These are phyloP conservation scores for Hyperopisus bebe DNA, from an alignment of 2,113 vertebrate genomes.

Conservation along the genomic window DNA sequence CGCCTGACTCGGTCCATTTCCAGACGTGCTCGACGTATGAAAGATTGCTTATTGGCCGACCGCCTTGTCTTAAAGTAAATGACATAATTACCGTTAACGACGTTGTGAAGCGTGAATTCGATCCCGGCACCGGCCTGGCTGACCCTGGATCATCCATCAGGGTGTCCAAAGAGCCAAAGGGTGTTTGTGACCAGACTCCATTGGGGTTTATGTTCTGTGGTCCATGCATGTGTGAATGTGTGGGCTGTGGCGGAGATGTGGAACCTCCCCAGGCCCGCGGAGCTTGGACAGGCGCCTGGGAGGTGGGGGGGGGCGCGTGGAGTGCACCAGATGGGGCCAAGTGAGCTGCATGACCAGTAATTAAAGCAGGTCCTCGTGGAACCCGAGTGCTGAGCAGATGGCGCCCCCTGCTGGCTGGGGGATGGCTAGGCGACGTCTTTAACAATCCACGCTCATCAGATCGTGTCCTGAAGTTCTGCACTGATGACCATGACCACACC, in stretches of 20 bases:
- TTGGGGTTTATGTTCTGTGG: neutral
- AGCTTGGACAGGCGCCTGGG: neutral
- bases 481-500: neutral
- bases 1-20: neutral
- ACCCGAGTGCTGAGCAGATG: slow-evolving; percentile 85
- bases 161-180: neutral
- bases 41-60: neutral
- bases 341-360: slow-evolving; percentile 76
- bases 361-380: slow-evolving; percentile 79
- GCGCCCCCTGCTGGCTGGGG: slow-evolving; percentile 33
- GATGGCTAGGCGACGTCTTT: slow-evolving; percentile 63
- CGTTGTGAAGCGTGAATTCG: neutral
- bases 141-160: neutral
- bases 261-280: neutral
- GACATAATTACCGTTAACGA: neutral
- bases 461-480: neutral
- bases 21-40: neutral
- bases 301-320: slow-evolving; percentile 48
- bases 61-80: neutral
- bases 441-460: slow-evolving; percentile 29
- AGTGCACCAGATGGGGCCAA: slow-evolving; percentile 85
- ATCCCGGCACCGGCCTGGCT: neutral
- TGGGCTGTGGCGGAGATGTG: neutral
- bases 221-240: slow-evolving; percentile 6
- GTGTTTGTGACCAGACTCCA: neutral